Percentiles rank a stretch among this genome's conserved stretches.
phyloP scores from a whole-genome alignment of 2,113 vertebrate species.

The Elaphurus davidianus region DNA sequence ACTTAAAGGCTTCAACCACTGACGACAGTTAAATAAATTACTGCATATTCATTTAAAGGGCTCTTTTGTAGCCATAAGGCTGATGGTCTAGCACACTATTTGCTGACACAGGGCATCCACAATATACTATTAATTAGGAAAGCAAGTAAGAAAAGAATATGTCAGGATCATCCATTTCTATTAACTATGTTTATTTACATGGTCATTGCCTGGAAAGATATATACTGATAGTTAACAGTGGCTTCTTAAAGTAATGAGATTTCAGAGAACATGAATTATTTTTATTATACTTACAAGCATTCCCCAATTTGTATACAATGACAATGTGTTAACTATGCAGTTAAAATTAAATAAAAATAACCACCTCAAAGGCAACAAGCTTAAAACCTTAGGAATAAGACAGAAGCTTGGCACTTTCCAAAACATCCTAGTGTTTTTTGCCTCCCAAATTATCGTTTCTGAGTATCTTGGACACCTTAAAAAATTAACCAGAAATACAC shows the following conservation, averaged over 20 bases:
- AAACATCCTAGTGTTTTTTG: background rate
- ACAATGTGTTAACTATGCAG: background rate
- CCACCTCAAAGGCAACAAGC: background rate
- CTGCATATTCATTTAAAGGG: background rate
- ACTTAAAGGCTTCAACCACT: background rate
- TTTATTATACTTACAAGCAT: background rate
- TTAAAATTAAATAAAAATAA: slow-evolving; percentile 44
- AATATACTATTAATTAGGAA: background rate
- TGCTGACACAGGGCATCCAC: background rate
- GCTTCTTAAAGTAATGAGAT: background rate
- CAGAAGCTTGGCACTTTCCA: background rate
- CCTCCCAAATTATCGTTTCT: background rate
- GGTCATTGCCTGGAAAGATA: background rate
- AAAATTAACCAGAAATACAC: background rate
- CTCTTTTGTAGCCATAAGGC: background rate
- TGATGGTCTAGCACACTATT: background rate
- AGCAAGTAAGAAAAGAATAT: background rate
- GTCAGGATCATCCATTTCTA: background rate
- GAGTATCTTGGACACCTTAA: background rate
- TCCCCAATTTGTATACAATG: slow-evolving; percentile 18
- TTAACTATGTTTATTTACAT: slow-evolving; percentile 24
- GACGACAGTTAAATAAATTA: background rate
- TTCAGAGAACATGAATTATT: slow-evolving; percentile 5
- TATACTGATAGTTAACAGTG: background rate
- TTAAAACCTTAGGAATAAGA: background rate